Percentiles rank a stretch among this genome's conserved stretches.
These are phyloP conservation scores for Morpho achilles DNA, from an alignment of 2,888 invertebrate genomes.

Conservation along the genomic window DNA sequence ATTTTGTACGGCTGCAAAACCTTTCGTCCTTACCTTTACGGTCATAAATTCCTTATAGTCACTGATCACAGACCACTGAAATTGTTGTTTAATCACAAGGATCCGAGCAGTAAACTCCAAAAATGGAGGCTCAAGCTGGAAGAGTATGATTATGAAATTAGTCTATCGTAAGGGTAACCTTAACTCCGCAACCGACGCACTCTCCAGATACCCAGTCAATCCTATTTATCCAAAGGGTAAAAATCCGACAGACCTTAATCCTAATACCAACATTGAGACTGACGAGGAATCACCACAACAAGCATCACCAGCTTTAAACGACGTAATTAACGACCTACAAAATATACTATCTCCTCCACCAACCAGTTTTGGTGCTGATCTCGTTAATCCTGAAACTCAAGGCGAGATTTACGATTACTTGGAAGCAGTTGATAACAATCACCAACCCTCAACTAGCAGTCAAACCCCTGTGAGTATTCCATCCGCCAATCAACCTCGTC, in stretches of 20 bases:
- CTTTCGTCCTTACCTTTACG: conserved; percentile 26
- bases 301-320: not conserved
- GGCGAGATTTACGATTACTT: not conserved
- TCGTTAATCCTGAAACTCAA: not conserved
- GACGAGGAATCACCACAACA: conserved; percentile 2
- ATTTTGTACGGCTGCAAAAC: conserved; percentile 21
- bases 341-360: not conserved
- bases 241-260: not conserved
- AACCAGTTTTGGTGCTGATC: not conserved
- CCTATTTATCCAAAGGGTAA: conserved; percentile 3
- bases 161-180: conserved; percentile 32
- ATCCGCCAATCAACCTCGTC: no score
- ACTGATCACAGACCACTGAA: conserved; percentile 28
- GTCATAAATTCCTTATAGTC: conserved; percentile 23
- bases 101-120: conserved; percentile 20
- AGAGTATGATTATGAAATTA: conserved; percentile 34
- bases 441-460: no score
- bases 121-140: conserved; percentile 31
- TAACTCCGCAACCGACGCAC: conserved; percentile 28
- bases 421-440: no score
- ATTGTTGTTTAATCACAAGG: conserved; percentile 28
- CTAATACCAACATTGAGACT: not conserved
- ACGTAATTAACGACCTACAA: not conserved
- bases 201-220: conserved; percentile 22
- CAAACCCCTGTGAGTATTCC: no score